phyloP scores from a whole-genome alignment of 2,113 vertebrate species.

The Tympanuchus pallidicinctus region DNA sequence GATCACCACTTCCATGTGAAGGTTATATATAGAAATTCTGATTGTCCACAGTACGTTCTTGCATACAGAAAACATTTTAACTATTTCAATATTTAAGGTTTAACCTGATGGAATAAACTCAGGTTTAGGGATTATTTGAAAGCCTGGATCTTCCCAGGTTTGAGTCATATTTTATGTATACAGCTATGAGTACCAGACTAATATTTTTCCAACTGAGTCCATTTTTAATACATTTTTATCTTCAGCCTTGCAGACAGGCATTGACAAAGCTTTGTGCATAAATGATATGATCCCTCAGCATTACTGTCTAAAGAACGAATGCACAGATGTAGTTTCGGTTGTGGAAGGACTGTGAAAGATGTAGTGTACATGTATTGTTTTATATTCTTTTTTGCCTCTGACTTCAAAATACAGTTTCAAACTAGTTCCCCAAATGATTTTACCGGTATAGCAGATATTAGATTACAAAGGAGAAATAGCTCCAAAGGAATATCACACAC shows the following conservation, averaged over 20 bases:
- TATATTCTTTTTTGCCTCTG: neutral
- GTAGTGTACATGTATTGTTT: neutral
- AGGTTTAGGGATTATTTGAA: neutral
- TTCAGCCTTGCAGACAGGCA: neutral
- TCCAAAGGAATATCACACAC: fast-evolving
- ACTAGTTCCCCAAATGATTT: neutral
- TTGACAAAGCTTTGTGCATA: neutral
- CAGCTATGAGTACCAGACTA: neutral
- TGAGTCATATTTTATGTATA: neutral
- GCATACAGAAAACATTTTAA: neutral
- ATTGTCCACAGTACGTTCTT: neutral
- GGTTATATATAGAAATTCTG: neutral
- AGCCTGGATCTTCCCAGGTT: neutral
- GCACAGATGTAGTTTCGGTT: neutral
- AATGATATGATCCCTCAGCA: neutral
- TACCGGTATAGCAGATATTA: neutral
- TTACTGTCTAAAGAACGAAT: neutral
- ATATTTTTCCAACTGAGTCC: neutral
- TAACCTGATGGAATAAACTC: neutral
- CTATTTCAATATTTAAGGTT: neutral
- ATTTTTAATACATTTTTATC: slow-evolving; percentile 19
- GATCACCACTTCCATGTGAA: neutral
- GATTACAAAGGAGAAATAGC: neutral
- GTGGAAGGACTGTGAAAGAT: neutral
- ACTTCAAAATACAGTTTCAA: neutral